Conservation (phyloP, 2,888 invertebrate species). For the Aphidius colemani region DNA sequence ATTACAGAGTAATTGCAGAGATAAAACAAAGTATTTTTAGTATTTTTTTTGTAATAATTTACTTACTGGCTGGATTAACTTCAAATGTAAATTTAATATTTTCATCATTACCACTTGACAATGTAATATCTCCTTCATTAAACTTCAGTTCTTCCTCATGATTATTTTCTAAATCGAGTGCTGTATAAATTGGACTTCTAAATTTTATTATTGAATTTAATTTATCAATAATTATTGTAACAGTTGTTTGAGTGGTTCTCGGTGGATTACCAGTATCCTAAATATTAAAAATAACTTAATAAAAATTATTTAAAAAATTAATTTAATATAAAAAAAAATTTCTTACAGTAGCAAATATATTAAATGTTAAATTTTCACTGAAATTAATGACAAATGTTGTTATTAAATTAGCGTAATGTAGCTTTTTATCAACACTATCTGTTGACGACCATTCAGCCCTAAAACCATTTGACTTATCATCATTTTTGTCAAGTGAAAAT, state of each 20-base stretch:
- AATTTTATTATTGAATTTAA: conserved; percentile 36
- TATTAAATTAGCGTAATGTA: conserved; percentile 31
- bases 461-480: conserved; percentile 31
- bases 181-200: conserved; percentile 33
- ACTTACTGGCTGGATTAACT: conserved; percentile 27
- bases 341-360: conserved; percentile 34
- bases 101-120: conserved; percentile 26
- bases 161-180: conserved; percentile 28
- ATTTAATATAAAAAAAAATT: neutral
- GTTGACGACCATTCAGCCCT: conserved; percentile 28
- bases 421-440: conserved; percentile 31
- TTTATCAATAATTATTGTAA: conserved; percentile 36
- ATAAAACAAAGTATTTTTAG: no score
- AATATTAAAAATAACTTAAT: conserved; percentile 14
- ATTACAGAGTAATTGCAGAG: no score
- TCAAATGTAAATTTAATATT: conserved; percentile 19
- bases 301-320: neutral
- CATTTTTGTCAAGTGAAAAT: conserved; percentile 31
- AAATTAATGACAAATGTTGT: conserved; percentile 32
- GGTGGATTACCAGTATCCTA: conserved; percentile 37
- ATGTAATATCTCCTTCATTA: conserved; percentile 27
- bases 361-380: conserved; percentile 32
- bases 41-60: no score
- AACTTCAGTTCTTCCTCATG: conserved; percentile 33
- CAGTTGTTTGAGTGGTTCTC: conserved; percentile 22